phyloP scores from a whole-genome alignment of 2,797 vertebrate species.

The Pipistrellus nathusii region DNA sequence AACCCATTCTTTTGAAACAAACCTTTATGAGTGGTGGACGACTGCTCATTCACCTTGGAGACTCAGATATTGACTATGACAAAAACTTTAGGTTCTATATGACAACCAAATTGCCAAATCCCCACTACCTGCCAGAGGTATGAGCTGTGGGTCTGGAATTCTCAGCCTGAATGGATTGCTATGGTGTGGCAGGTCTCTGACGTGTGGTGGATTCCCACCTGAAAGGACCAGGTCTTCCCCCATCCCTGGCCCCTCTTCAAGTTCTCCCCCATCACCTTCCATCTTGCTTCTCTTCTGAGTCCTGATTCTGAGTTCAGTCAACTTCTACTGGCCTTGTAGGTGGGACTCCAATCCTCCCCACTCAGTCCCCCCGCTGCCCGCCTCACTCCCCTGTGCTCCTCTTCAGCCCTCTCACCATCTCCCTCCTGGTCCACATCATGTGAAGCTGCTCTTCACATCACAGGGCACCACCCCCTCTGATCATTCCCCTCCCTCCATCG shows the following conservation, averaged over 20 bases:
- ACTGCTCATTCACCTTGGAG: conserved; percentile 92
- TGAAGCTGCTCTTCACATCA: not conserved
- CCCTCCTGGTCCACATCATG: not conserved
- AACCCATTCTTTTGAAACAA: conserved; percentile 93
- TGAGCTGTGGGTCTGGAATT: not conserved
- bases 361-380: rapidly evolving
- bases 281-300: not conserved
- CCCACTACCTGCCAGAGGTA: conserved; percentile 95
- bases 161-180: not conserved
- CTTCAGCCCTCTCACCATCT: not conserved
- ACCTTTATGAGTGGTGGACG: conserved; percentile 91
- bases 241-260: no score
- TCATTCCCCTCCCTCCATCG: not conserved
- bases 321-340: not conserved
- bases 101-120: conserved; percentile 95
- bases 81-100: conserved; percentile 94
- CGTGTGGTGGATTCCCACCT: not conserved
- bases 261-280: no score
- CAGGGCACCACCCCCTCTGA: not conserved
- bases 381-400: not conserved
- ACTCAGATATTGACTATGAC: conserved; percentile 94
- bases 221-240: not conserved
- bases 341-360: not conserved
- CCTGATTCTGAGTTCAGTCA: not conserved
- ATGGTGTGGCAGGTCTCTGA: not conserved